A percentile compares a stretch with the other conserved stretches of the same genome.
These are phyloP conservation scores for Sebastolobus altivelis DNA, from an alignment of 2,797 vertebrate genomes.

Conservation along the genomic window DNA sequence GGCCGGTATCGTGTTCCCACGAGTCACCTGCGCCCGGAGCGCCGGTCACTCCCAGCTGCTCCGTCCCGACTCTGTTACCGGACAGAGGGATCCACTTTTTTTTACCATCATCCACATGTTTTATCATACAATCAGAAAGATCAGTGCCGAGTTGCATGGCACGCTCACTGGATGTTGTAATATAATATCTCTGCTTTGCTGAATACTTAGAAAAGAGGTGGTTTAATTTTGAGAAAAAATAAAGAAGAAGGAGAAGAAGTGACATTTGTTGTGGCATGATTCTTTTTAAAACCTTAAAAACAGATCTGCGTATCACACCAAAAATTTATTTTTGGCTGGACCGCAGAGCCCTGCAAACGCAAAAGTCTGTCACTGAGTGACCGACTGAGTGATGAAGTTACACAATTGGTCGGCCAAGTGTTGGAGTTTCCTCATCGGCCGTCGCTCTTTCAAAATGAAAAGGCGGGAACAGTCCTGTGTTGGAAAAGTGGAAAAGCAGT, in stretches of 20 bases:
- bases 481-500: too few species aligned
- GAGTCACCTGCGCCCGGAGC: slow-evolving; percentile 54
- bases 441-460: too few species aligned
- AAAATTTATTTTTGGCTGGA: not conserved
- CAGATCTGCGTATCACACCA: not conserved
- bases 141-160: not conserved
- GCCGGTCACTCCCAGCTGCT: slow-evolving; percentile 26
- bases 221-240: not conserved
- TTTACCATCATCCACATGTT: not conserved
- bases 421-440: too few species aligned
- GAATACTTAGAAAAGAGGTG: not conserved
- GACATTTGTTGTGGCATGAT: not conserved
- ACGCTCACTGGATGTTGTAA: not conserved
- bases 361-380: too few species aligned
- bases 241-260: too few species aligned
- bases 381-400: fast-evolving
- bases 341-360: fast-evolving
- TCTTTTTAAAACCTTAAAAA: not conserved
- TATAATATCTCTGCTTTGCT: not conserved
- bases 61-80: not conserved
- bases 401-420: too few species aligned
- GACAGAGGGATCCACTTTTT: not conserved
- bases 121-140: not conserved
- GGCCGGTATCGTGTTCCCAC: slow-evolving; percentile 59
- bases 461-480: too few species aligned